These are phyloP conservation scores for Pseudorectes ferrugineus DNA, from an alignment of 2,113 vertebrate genomes.

Conservation along the genomic window DNA sequence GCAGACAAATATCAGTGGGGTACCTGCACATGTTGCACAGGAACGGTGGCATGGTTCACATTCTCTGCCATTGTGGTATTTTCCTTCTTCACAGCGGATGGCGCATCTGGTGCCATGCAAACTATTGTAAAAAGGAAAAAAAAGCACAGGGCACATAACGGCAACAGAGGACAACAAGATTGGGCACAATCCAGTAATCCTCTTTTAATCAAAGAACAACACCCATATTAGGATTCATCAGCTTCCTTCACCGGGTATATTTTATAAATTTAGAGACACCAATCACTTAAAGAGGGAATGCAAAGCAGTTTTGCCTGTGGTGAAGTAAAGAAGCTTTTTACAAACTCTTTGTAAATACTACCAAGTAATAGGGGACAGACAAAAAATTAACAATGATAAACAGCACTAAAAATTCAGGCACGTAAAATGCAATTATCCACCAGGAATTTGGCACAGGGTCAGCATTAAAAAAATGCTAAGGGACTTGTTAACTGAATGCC, in stretches of 20 bases:
- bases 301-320: neutral
- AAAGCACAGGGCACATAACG: neutral
- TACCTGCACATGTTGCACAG: conserved; percentile 94
- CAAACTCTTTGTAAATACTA: neutral
- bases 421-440: neutral
- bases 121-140: conserved; percentile 62
- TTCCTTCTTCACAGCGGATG: conserved; percentile 85
- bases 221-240: neutral
- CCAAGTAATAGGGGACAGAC: neutral
- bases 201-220: neutral
- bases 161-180: neutral
- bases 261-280: neutral
- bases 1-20: neutral
- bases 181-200: neutral
- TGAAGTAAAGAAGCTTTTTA: neutral
- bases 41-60: conserved; percentile 90
- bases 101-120: conserved; percentile 88
- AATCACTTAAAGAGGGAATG: neutral
- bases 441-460: neutral
- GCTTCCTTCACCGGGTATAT: neutral
- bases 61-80: conserved; percentile 86
- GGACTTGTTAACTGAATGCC: neutral
- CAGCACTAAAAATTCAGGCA: neutral
- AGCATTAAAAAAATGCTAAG: neutral
- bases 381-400: neutral